Conservation (phyloP, 2,888 invertebrate species). For the Graphium colonna region DNA sequence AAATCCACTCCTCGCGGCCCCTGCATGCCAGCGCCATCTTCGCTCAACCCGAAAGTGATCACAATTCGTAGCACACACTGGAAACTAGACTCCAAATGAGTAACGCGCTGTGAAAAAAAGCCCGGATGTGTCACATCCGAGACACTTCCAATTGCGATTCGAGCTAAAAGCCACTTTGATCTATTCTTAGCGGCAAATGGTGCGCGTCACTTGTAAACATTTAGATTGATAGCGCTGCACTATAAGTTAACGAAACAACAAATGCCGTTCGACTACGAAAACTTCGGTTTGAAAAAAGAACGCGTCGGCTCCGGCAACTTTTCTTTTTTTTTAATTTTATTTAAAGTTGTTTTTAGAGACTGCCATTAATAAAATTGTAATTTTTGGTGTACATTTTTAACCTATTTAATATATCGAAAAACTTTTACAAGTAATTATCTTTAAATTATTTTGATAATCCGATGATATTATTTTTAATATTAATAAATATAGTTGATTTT, state of each 20-base stretch:
- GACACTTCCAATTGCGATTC: slow-evolving; percentile 49
- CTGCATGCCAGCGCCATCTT: too few relatives aligned
- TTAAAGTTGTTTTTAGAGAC: background rate
- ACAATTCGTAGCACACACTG: background rate
- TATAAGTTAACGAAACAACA: slow-evolving; percentile 41
- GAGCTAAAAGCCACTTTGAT: slow-evolving; percentile 58
- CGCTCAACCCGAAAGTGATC: slow-evolving; percentile 1
- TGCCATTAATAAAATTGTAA: background rate
- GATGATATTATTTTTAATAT: too few relatives aligned
- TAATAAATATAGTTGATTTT: too few relatives aligned
- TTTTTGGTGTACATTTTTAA: too few relatives aligned
- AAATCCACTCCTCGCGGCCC: too few relatives aligned
- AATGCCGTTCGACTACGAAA: slow-evolving; percentile 30
- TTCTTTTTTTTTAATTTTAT: background rate
- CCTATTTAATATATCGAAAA: too few relatives aligned
- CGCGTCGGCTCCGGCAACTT: background rate
- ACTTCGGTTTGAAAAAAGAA: background rate
- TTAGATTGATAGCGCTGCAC: slow-evolving; percentile 49
- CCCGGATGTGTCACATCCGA: slow-evolving; percentile 58
- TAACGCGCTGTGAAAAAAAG: slow-evolving; percentile 18
- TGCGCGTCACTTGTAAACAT: slow-evolving; percentile 47
- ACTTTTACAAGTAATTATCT: too few relatives aligned
- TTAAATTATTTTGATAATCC: too few relatives aligned
- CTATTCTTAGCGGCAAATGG: slow-evolving; percentile 64
- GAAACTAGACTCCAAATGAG: slow-evolving; percentile 7